Conservation (phyloP, 2,888 invertebrate species). For the Rhorus exstirpatorius region DNA sequence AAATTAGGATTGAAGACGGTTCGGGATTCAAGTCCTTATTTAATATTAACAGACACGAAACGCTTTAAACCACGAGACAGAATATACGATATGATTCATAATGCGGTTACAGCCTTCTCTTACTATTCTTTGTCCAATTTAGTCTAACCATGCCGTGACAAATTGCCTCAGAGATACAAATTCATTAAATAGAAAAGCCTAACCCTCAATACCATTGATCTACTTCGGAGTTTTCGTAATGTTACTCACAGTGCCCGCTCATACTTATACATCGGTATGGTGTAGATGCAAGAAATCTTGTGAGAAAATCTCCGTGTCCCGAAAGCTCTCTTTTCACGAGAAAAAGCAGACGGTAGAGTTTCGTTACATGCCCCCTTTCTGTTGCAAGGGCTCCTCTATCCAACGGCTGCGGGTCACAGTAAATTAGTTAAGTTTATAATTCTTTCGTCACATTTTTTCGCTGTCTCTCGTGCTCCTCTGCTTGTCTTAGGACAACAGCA, state of each 20-base stretch:
- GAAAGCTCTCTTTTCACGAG: constrained; percentile 3
- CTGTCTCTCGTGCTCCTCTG: constrained; percentile 26
- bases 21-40: constrained; percentile 13
- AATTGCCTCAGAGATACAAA: not conserved
- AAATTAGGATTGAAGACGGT: constrained; percentile 40
- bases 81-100: constrained; percentile 40
- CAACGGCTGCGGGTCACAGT: constrained; percentile 60
- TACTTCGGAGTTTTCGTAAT: not conserved
- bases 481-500: constrained; percentile 5
- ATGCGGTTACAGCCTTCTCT: constrained; percentile 31
- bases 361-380: constrained; percentile 37
- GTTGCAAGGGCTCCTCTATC: constrained; percentile 40
- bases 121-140: not conserved
- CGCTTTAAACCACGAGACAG: not conserved
- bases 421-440: constrained; percentile 82
- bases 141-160: not conserved
- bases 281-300: constrained; percentile 43
- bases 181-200: not conserved
- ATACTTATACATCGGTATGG: not conserved
- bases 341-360: not conserved
- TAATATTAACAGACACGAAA: constrained; percentile 34
- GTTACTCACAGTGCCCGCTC: not conserved
- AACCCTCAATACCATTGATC: not conserved
- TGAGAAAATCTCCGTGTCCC: constrained; percentile 30
- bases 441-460: constrained; percentile 71